phyloP scores from a whole-genome alignment of 92 coral and sea anemone species.

The Isaurus tuberculatus region DNA sequence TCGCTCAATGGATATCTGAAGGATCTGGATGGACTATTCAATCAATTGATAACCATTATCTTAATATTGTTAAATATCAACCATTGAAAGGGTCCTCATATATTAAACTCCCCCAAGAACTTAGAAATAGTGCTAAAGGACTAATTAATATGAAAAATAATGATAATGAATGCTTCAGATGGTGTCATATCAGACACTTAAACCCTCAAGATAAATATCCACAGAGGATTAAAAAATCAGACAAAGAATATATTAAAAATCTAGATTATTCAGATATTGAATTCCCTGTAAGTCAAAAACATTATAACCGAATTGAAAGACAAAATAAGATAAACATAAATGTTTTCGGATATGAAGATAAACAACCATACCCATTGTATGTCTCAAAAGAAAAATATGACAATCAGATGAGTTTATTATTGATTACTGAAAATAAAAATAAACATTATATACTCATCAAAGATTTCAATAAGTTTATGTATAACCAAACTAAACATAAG shows the following conservation, averaged over 20 bases:
- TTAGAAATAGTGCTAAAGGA: not conserved
- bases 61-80: too few species aligned
- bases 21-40: slow-evolving; percentile 34
- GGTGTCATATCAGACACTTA: too few species aligned
- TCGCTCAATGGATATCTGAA: slow-evolving; percentile 22
- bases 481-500: slow-evolving; percentile 12
- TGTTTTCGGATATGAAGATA: slow-evolving; percentile 63
- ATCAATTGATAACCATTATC: not conserved
- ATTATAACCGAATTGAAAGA: slow-evolving; percentile 28
- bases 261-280: slow-evolving; percentile 36
- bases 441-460: slow-evolving; percentile 49
- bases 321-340: slow-evolving; percentile 43
- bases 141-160: slow-evolving; percentile 14
- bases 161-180: too few species aligned
- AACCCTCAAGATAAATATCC: not conserved
- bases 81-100: slow-evolving; percentile 11
- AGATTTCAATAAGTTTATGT: slow-evolving; percentile 52
- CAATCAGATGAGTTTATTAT: slow-evolving; percentile 32
- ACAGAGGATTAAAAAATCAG: too few species aligned
- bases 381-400: slow-evolving; percentile 46
- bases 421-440: slow-evolving; percentile 4
- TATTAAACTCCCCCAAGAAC: not conserved
- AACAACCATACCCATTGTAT: slow-evolving; percentile 50
- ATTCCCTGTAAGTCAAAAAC: slow-evolving; percentile 30
- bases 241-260: not conserved